Conservation (phyloP, 35 echinoderm and acorn worm species). For the Lytechinus variegatus region DNA sequence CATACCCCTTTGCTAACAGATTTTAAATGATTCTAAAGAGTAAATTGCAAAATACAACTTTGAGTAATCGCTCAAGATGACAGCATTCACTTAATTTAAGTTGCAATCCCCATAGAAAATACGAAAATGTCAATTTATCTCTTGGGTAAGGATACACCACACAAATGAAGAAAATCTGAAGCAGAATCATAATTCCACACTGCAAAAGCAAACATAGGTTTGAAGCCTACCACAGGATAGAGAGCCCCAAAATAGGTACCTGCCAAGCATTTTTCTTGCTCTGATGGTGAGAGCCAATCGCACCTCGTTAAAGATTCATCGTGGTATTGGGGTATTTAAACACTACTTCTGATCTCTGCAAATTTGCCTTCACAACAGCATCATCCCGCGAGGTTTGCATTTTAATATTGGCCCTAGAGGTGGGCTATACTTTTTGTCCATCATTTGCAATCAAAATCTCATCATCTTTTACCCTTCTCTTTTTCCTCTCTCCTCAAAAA, state of each 20-base stretch:
- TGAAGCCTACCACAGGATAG: background rate
- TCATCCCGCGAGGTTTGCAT: background rate
- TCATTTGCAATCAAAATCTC: background rate
- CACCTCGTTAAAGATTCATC: conserved; percentile 2
- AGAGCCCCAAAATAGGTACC: background rate
- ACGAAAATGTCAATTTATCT: background rate
- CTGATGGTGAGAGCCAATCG: background rate
- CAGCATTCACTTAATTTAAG: background rate
- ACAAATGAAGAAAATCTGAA: background rate
- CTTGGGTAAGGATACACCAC: background rate
- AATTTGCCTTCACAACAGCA: background rate
- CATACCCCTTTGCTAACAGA: background rate
- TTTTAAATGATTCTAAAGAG: background rate
- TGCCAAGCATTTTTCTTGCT: background rate
- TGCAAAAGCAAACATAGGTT: background rate
- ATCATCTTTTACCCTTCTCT: background rate
- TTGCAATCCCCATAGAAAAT: background rate
- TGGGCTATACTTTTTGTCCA: background rate
- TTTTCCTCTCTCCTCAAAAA: background rate
- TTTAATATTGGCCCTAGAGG: background rate
- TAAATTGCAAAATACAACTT: background rate
- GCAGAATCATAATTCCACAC: background rate
- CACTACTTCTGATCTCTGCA: background rate
- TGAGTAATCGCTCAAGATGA: background rate
- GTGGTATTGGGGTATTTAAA: conserved; percentile 12